These are phyloP conservation scores for Pseudococcus longispinus DNA, from an alignment of 2,888 invertebrate genomes.

Conservation along the genomic window DNA sequence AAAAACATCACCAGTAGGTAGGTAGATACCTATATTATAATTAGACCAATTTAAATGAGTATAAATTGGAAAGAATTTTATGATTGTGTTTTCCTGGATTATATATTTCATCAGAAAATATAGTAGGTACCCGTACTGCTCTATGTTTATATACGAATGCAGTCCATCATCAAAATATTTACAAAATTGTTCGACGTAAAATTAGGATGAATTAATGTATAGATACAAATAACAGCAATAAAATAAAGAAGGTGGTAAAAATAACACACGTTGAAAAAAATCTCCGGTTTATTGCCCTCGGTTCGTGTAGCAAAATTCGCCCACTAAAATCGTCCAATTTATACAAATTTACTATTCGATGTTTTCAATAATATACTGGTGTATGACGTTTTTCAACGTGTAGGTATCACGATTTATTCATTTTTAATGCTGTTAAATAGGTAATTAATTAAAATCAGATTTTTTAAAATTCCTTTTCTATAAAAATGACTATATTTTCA, in stretches of 20 bases:
- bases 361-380: background rate
- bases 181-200: slow-evolving; percentile 8
- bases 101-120: too few species aligned
- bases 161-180: slow-evolving; percentile 16
- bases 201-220: background rate
- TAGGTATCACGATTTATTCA: too few species aligned
- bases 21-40: background rate
- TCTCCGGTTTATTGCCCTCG: background rate
- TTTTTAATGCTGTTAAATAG: too few species aligned
- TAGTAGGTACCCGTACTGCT: background rate
- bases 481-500: too few species aligned
- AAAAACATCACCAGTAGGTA: too few species aligned
- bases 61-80: too few species aligned
- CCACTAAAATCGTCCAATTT: background rate
- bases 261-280: slow-evolving; percentile 24
- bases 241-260: slow-evolving; percentile 34
- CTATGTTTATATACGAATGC: background rate
- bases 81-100: too few species aligned
- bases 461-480: too few species aligned
- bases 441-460: too few species aligned
- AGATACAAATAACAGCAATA: background rate
- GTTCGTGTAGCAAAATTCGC: background rate
- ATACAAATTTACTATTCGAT: background rate
- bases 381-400: background rate
- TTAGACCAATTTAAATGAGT: too few species aligned